These are phyloP conservation scores for Anoura caudifer DNA, from an alignment of 2,113 vertebrate species.

Conservation along the genomic window DNA sequence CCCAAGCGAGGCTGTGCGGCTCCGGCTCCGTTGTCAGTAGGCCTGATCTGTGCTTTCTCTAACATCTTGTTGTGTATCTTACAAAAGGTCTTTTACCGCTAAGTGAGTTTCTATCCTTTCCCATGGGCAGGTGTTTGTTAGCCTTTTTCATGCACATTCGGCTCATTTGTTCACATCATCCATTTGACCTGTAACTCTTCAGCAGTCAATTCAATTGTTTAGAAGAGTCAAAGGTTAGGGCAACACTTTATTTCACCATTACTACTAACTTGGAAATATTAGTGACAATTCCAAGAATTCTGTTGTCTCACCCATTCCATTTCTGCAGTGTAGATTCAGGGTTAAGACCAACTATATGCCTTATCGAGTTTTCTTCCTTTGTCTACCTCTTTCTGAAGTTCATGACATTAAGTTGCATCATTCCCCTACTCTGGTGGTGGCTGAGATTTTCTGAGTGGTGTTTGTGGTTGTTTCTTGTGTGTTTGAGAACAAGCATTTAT, in stretches of 20 bases:
- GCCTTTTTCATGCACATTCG: background rate
- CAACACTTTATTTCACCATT: background rate
- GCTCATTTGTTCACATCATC: background rate
- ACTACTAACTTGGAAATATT: background rate
- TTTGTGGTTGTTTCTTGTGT: background rate
- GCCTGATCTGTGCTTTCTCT: background rate
- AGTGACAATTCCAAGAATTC: background rate
- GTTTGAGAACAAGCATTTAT: background rate
- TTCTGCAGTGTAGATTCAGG: background rate
- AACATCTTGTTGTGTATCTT: background rate
- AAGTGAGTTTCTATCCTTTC: background rate
- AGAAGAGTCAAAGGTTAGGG: background rate
- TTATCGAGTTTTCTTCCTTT: background rate
- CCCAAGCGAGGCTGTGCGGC: background rate
- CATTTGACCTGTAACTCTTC: background rate
- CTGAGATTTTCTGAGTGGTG: background rate
- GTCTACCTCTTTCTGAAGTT: background rate
- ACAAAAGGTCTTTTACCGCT: background rate
- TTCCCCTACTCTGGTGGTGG: background rate
- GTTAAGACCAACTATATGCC: background rate
- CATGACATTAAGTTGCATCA: background rate
- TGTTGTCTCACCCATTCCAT: background rate
- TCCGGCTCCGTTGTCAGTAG: rapidly evolving
- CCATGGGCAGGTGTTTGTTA: background rate
- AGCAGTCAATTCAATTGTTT: background rate